Percentiles rank a stretch among this genome's conserved stretches.
phyloP scores from a whole-genome alignment of 2,888 invertebrate species.

The Ptychoptera albimana region DNA sequence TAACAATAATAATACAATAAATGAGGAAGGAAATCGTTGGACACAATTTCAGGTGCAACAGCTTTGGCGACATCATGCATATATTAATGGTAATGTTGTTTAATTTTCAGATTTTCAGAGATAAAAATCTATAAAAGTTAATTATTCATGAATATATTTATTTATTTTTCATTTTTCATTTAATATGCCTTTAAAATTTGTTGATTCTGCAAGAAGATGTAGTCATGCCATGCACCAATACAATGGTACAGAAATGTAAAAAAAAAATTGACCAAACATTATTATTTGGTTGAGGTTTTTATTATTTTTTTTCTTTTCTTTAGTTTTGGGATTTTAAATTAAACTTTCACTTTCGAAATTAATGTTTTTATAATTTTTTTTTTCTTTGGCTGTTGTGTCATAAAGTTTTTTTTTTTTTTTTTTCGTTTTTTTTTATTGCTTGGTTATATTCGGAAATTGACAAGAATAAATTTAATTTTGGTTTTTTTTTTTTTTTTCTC shows the following conservation, averaged over 20 bases:
- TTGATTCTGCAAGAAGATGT: not conserved
- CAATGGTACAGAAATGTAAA: not conserved
- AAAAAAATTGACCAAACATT: no score
- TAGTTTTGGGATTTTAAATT: not conserved
- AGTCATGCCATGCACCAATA: not conserved
- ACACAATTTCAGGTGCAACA: conserved; percentile 32
- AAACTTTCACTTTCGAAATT: conserved; percentile 1
- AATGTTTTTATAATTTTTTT: conserved; percentile 1
- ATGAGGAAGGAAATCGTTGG: conserved; percentile 28
- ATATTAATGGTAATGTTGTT: conserved; percentile 26
- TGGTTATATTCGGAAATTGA: no score
- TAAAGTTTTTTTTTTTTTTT: no score
- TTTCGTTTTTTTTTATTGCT: no score
- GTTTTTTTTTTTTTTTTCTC: no score
- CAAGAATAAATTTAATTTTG: no score
- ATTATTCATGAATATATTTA: no score
- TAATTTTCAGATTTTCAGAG: not conserved
- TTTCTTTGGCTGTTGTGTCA: conserved; percentile 2
- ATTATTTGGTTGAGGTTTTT: no score
- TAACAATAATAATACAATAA: conserved; percentile 8
- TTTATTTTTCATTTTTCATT: no score
- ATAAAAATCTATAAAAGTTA: not conserved
- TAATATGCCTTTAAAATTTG: no score
- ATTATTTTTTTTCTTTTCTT: no score
- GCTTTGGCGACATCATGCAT: conserved; percentile 31